Conservation (phyloP, 2,113 vertebrate genomes). For the Jacana jacana region DNA sequence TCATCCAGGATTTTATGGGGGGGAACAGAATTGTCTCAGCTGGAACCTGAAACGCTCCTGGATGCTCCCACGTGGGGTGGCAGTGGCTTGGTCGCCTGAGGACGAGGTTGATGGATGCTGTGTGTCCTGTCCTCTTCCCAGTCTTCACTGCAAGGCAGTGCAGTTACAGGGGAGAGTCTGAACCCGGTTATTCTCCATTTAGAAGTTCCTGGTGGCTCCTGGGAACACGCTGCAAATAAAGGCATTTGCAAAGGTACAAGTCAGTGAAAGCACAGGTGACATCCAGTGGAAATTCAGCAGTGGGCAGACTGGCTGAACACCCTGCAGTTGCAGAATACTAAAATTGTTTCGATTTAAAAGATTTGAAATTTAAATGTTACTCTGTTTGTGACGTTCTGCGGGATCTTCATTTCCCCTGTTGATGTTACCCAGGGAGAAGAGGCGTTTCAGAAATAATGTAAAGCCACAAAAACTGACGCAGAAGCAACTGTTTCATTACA, state of each 20-base stretch:
- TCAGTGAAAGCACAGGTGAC: not conserved
- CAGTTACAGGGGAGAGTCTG: rapidly evolving
- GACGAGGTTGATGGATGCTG: not conserved
- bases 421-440: not conserved
- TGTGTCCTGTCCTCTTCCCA: not conserved
- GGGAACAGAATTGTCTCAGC: not conserved
- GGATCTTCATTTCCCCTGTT: not conserved
- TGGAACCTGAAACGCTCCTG: not conserved
- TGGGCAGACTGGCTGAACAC: not conserved
- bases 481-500: not conserved
- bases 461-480: not conserved
- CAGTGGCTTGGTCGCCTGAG: rapidly evolving
- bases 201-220: not conserved
- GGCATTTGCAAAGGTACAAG: not conserved
- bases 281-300: not conserved
- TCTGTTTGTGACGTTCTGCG: not conserved
- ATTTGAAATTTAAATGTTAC: not conserved
- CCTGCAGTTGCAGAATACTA: not conserved
- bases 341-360: not conserved
- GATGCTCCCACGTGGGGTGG: rapidly evolving
- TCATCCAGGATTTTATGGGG: not conserved
- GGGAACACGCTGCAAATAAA: rapidly evolving
- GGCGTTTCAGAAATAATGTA: not conserved
- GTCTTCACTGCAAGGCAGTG: not conserved
- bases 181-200: not conserved